Evolutionary conservation across 2,113 vertebrate genomes (phyloP).

Genomic region (Tenrec ecaudatus): DNA sequence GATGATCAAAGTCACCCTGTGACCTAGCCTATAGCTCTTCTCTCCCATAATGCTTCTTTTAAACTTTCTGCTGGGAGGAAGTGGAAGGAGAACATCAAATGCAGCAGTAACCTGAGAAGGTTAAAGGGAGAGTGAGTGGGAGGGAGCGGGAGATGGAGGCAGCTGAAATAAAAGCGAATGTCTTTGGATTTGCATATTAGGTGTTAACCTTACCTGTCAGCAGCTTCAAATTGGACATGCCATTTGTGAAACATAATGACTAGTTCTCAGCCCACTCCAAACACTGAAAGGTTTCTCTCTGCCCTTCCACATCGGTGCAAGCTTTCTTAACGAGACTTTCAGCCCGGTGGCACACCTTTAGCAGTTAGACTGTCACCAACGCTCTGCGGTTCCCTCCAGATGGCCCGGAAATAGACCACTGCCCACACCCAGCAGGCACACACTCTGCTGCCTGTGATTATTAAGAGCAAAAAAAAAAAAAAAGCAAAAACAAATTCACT

Average conservation of each 20-base stretch:
- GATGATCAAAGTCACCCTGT: slow-evolving; percentile 41
- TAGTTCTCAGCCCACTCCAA: slow-evolving; percentile 3
- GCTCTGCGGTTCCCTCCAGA: slow-evolving; percentile 75
- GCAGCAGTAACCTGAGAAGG: background rate
- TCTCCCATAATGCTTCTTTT: background rate
- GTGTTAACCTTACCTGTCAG: slow-evolving; percentile 27
- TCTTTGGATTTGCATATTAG: background rate
- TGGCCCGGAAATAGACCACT: slow-evolving; percentile 81
- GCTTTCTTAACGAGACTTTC: background rate
- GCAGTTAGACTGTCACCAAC: slow-evolving; percentile 65
- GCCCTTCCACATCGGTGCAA: background rate
- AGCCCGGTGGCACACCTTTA: slow-evolving; percentile 34
- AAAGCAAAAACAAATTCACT: too few relatives aligned
- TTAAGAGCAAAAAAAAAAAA: background rate
- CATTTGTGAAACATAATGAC: slow-evolving; percentile 37
- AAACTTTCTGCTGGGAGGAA: background rate
- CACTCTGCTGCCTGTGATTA: slow-evolving; percentile 69
- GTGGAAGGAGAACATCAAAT: background rate
- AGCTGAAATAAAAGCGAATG: background rate
- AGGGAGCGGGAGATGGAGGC: background rate
- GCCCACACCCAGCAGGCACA: slow-evolving; percentile 75
- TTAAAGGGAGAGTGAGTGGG: background rate
- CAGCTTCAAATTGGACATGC: background rate
- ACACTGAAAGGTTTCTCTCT: background rate
- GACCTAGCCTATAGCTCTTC: background rate